Evolutionary conservation across 2,888 invertebrate species (phyloP), one percentile per base, ranked within the genome.

Genomic region (Ommatoiulus sabulosus): DNA sequence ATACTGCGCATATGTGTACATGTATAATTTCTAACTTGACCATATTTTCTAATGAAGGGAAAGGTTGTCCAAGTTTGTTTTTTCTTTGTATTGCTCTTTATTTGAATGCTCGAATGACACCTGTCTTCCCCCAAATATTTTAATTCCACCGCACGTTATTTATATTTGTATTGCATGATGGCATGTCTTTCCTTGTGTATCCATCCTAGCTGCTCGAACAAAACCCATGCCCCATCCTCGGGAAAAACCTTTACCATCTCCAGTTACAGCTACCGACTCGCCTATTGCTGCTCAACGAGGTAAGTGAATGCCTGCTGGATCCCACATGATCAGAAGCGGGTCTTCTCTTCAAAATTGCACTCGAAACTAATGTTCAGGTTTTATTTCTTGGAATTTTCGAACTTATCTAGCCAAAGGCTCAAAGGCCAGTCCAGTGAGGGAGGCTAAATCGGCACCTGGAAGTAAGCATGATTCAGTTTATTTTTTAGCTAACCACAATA

Each of bases 371-470:
- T 80, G 35, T 80, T 35, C 80, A 8, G 80, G 35, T 80, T 80
- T 80, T 80, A 35, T 80, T 35, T 80, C 35, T 80, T 80, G 72
- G 1, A 8, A 80, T 24, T 10, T 80, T 80, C 35, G 80, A 35
- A 35, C 80, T 35, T 35, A 87, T 57, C 35, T 88, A 88, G 88
- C 88, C 44, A 88, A 88, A 72, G 63, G 84, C 15, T 43, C 6
- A 12, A 87, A 87, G 85, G 24, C 46, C 20, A 89, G 89, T 44
- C 89, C 87, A 1, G 43, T 63, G 43, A 88, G 89, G 17, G 89
- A 90, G 88, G 90, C 91, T n/a, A 89, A 90, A 88, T 91, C 91
- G 48, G 91, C 91, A 87, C 91, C 91, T 88, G 90, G 91, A 89
- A 91, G 91, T 91, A 90, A 91, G 91, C 89, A 89, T 72, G 84